phyloP scores from a whole-genome alignment of 2,888 invertebrate species.

The Cheiracanthium punctorium region DNA sequence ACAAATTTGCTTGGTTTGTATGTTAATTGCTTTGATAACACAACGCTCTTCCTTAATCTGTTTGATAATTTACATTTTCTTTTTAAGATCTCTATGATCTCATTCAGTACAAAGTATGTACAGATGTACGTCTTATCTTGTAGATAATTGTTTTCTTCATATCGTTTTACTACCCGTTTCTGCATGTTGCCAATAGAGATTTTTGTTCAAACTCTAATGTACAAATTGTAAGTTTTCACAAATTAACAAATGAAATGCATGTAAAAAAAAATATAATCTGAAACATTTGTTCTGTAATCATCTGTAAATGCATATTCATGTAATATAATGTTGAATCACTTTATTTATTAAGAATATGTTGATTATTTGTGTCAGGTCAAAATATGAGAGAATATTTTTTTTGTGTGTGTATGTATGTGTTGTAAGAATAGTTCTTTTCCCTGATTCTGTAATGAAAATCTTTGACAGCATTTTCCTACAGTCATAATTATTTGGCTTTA shows the following conservation, averaged over 20 bases:
- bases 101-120: slow-evolving; percentile 10
- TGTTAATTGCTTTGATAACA: too few relatives aligned
- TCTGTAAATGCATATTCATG: background rate
- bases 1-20: too few relatives aligned
- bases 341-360: background rate
- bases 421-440: too few relatives aligned
- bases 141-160: background rate
- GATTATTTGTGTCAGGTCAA: background rate
- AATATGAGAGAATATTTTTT: too few relatives aligned
- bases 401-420: too few relatives aligned
- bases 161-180: background rate
- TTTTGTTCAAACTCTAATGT: background rate
- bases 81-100: background rate
- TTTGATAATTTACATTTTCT: background rate
- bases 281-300: background rate
- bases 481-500: too few relatives aligned
- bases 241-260: background rate
- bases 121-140: background rate
- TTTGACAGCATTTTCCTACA: too few relatives aligned
- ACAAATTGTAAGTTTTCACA: background rate
- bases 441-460: too few relatives aligned
- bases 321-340: background rate
- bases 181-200: background rate
- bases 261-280: background rate
- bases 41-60: too few relatives aligned